Base-by-base conservation (phyloP, 2,888 invertebrate species). In the Anaspis maculata region DNA sequence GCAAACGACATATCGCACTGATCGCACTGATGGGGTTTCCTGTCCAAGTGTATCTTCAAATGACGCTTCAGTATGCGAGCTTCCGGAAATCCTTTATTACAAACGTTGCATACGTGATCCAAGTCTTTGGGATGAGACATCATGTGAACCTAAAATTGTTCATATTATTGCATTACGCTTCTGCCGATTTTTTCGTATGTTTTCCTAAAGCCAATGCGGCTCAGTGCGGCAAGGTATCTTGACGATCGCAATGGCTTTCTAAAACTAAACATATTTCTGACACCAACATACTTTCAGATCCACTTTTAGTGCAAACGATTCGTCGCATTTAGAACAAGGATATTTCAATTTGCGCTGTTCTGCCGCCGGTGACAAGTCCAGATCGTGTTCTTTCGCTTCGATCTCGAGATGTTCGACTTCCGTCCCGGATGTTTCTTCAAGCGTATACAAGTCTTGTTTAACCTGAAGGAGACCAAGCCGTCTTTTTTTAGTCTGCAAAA, bases 1-100 rank as follows among this genome's bases (percentile, higher is more conserved):
- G 69, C 65, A 52, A 71, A 71, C 1, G 67, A 59, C 66, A 67
- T 70, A 26, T 65, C 59, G 41, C 71, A 71, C 25, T 66, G 61
- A 41, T 64, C 61, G 42, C 71, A 71, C 34, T 64, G 61, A 45
- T 69, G 68, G 0, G 68, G 67, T 47, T 70, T 71, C 32, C 59
- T 63, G 28, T 62, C 59, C 24, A 67, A 46, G 42, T 70, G 70
- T 22, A 66, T 70, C 51, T 70, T 70, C 19, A 62, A 45, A 44
- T 70, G 70, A 0, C 69, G 57, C 32, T 64, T 64, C 24, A 69
- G 49, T 21, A 69, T 65, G 15, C 66, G 49, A 3, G 62, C 59
- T 48, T 67, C 66, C 0, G 64, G 49, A 43, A 68, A 69, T 0
- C 50, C 59, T 48, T 70, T 69, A 16, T 60, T 51, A 39, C 70